A percentile compares a stretch with the other conserved stretches of the same genome.
phyloP scores from a whole-genome alignment of 1,140 invertebrate species.

The Stegodyphus dumicola region DNA sequence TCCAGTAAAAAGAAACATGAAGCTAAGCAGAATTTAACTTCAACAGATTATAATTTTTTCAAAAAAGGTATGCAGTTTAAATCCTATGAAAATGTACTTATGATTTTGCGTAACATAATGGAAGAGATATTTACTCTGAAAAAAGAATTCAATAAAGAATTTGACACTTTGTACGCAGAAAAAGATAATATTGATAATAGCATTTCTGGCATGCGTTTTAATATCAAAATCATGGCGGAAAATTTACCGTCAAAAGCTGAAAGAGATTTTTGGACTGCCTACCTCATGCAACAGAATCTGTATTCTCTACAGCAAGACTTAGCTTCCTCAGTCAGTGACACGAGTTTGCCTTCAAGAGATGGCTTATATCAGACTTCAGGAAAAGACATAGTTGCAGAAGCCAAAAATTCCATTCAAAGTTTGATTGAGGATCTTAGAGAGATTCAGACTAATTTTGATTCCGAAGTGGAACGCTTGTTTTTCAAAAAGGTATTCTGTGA shows the following conservation, averaged over 20 bases:
- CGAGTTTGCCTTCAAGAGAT: not conserved
- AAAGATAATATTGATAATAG: not conserved
- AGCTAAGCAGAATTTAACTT: too few species aligned
- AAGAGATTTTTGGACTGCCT: constrained; percentile 26
- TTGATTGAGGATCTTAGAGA: not conserved
- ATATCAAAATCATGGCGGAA: not conserved
- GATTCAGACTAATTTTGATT: not conserved
- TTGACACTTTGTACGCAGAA: not conserved
- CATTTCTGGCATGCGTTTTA: not conserved
- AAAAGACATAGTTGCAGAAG: not conserved
- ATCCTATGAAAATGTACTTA: too few species aligned
- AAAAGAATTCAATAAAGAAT: constrained; percentile 15
- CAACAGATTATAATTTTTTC: too few species aligned
- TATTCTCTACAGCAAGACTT: not conserved
- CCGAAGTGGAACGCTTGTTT: constrained; percentile 2
- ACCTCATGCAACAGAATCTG: not conserved
- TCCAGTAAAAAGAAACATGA: too few species aligned
- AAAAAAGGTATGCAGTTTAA: too few species aligned
- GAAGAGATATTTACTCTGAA: not conserved
- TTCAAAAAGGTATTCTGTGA: constrained; percentile 16
- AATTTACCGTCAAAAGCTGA: constrained; percentile 15
- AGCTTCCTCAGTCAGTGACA: not conserved
- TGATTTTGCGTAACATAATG: too few species aligned
- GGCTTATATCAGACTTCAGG: not conserved
- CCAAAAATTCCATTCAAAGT: constrained; percentile 12